Evolutionary conservation across 2,113 vertebrate genomes (phyloP), one percentile per base, ranked within the genome.

Genomic region (Chitala chitala): DNA sequence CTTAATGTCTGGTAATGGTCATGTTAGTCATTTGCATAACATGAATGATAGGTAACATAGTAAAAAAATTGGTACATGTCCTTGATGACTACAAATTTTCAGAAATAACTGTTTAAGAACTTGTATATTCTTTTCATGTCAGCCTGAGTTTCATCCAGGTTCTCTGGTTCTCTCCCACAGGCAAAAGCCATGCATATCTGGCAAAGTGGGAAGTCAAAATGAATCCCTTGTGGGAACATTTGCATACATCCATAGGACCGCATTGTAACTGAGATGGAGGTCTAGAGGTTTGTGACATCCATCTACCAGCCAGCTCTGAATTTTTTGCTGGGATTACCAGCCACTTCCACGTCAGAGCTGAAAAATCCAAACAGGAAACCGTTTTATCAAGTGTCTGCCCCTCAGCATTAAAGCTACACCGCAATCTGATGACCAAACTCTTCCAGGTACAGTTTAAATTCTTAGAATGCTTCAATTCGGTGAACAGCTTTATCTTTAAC

Each of bases 401-500:
- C 17, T 42, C 33, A n/a, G 42, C 26, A 68, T 48, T 26, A 72
- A 53, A 46, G 29, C 59, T 58, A 42, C 31, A 65, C 7, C n/a
- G 61, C 65, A 61, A 33, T 69, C 55, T 76, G 58, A 69, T 71
- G 53, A 77, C 71, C 44, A 74, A 55, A 40, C 65, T 46, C 70
- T 85, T 82, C 84, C 69, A 73, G 54, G 79, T 71, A 83, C 5
- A 29, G 44, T 29, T 36, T 59, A 63, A 76, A 78, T 82, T 82
- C 80, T 54, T 69, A 55, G 80, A 82, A 83, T 5, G 20, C 24
- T 22, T 31, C 31, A 6, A 50, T 85, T 85, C 82, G 76, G 73
- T 77, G 82, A 83, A 85, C 22, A 31, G 80, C 77, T 85, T 83
- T 82, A 81, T 81, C 61, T 80, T 83, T 85, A 83, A 82, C 84